Percentiles rank a stretch among this genome's conserved stretches.
Evolutionary conservation across 2,113 vertebrate genomes (phyloP).

Genomic region (Hymenochirus boettgeri): DNA sequence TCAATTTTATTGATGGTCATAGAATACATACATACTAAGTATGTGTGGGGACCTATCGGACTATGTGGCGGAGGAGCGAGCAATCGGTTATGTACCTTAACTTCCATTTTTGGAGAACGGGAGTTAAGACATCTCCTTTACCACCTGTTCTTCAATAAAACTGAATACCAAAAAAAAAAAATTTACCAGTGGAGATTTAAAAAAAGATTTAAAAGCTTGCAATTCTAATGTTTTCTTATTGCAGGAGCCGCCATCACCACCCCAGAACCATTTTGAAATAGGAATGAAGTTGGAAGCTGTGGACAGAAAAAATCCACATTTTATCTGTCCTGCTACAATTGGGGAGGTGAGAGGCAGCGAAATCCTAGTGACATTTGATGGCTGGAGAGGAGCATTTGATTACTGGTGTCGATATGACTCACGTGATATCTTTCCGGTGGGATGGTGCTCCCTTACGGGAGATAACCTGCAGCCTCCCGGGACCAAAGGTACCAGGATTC

Average conservation of each 20-base stretch:
- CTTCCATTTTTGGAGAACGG: too few species aligned
- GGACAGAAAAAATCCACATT: constrained; percentile 98
- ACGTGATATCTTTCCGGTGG: constrained; percentile 96
- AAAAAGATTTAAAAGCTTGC: too few species aligned
- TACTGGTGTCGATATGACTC: constrained; percentile 99
- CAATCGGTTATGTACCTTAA: too few species aligned
- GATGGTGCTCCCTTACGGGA: constrained; percentile 95
- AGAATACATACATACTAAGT: too few species aligned
- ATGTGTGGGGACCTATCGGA: too few species aligned
- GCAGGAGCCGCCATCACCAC: constrained; percentile 91
- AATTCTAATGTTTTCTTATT: constrained; percentile 53
- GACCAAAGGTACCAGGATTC: constrained; percentile 78
- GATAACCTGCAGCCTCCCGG: constrained; percentile 97
- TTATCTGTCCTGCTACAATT: constrained; percentile 97
- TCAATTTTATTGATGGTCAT: too few species aligned
- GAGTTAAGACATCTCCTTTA: too few species aligned
- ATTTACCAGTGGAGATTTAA: too few species aligned
- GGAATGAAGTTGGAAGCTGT: constrained; percentile 98
- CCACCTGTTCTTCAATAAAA: too few species aligned
- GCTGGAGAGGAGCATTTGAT: constrained; percentile 97
- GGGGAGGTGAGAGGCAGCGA: constrained; percentile 94
- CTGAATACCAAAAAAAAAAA: too few species aligned
- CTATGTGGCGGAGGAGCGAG: too few species aligned
- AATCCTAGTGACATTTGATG: constrained; percentile 97
- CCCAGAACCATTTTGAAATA: constrained; percentile 93